phyloP scores from a whole-genome alignment of 2,888 invertebrate genomes.

The Rhamnusium bicolor region DNA sequence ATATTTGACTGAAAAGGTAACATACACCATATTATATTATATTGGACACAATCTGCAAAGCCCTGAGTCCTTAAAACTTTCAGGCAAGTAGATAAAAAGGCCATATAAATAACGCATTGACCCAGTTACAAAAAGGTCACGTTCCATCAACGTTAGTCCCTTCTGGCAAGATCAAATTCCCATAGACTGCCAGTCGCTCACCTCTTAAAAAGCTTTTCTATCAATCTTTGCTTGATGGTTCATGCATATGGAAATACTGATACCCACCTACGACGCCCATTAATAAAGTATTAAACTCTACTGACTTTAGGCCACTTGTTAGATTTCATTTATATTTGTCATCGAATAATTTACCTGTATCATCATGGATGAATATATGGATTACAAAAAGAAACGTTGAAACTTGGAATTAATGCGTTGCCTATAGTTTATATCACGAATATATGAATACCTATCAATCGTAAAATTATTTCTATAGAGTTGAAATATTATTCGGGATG shows the following conservation, averaged over 20 bases:
- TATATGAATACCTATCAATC: too few species aligned
- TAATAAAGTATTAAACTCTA: background rate
- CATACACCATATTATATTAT: too few species aligned
- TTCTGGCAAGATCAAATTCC: constrained; percentile 20
- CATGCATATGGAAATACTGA: constrained; percentile 19
- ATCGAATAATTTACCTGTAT: too few species aligned
- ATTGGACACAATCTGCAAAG: background rate
- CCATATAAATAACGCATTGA: constrained; percentile 25
- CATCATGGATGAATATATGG: too few species aligned
- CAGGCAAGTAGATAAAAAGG: constrained; percentile 1
- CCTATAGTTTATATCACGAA: too few species aligned
- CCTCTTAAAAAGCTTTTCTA: constrained; percentile 29
- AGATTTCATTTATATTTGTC: background rate
- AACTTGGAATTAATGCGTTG: too few species aligned
- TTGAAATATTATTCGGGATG: too few species aligned
- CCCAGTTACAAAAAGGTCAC: constrained; percentile 23
- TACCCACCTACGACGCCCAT: too few species aligned
- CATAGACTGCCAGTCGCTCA: constrained; percentile 17
- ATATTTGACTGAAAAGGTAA: too few species aligned
- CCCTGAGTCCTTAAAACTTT: background rate
- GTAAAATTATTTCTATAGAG: too few species aligned
- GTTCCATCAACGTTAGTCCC: constrained; percentile 12
- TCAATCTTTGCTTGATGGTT: constrained; percentile 16
- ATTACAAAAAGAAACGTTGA: too few species aligned
- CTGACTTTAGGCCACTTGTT: background rate